Evolutionary conservation across 2,888 invertebrate genomes (phyloP).

Genomic region (Ypsolopha sequella): DNA sequence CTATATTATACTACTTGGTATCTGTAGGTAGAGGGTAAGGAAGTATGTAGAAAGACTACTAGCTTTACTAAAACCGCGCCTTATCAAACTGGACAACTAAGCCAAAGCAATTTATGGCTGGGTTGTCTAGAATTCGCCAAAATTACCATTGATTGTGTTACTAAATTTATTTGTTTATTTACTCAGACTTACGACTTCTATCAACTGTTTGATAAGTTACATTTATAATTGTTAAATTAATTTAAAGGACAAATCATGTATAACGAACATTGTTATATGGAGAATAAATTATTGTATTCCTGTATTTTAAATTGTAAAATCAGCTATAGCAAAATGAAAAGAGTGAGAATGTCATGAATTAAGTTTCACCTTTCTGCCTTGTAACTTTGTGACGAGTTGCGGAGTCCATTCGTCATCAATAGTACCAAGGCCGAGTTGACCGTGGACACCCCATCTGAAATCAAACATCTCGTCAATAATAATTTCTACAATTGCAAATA

Average conservation of each 20-base stretch:
- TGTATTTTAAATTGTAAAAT: too few relatives aligned
- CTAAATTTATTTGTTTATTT: too few relatives aligned
- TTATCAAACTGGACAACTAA: too few relatives aligned
- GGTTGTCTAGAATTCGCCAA: too few relatives aligned
- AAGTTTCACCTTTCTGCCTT: slow-evolving; percentile 44
- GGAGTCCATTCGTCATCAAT: slow-evolving; percentile 75
- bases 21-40: not conserved
- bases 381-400: slow-evolving; percentile 50
- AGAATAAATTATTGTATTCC: too few relatives aligned
- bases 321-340: not conserved
- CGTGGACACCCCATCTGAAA: slow-evolving; percentile 89
- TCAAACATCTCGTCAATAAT: not conserved
- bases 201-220: too few relatives aligned
- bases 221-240: too few relatives aligned
- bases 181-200: too few relatives aligned
- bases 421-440: slow-evolving; percentile 89
- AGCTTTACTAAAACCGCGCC: not conserved
- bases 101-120: too few relatives aligned
- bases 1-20: not conserved
- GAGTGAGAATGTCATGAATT: not conserved
- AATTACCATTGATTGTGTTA: too few relatives aligned
- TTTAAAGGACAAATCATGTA: too few relatives aligned
- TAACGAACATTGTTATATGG: too few relatives aligned
- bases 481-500: not conserved
- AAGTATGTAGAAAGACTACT: not conserved